Evolutionary conservation across 2,888 invertebrate species (phyloP), one percentile per base, ranked within the genome.

Genomic region (Hartigia nigra): DNA sequence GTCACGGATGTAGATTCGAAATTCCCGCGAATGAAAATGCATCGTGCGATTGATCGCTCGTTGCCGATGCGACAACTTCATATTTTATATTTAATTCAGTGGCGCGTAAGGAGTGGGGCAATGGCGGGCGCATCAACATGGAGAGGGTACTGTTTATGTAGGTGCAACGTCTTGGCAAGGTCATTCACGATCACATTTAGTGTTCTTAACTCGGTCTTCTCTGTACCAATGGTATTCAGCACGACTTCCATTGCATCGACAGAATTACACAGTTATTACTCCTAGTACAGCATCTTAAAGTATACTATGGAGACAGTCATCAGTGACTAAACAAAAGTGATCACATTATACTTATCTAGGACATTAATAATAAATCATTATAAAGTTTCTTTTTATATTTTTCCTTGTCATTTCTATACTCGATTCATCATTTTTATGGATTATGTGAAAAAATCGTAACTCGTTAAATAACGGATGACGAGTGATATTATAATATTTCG

Each of bases 101-200:
- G 31, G 31, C 72, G 23, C 14, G 72, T 72, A 32, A 5, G 72
- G 14, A 55, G 55, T 55, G 55, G 55, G 55, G 55, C 55, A 55
- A 9, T 23, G 55, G 23, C 55, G 55, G 55, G 55, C 23, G 55
- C 23, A 55, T 23, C 55, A 23, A 23, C 23, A 34, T 31, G n/a
- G 14, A 31, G 72, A 34, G 72, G 72, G 32, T 9, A 80, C 83
- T 86, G 86, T 86, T 87, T 86, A 86, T 84, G 85, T 81, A 86
- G 84, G 88, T 87, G 86, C 87, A 88, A 87, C 84, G 88, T 84
- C 87, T 87, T 83, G 77, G 85, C 87, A 87, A 87, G 88, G 87
- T 86, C 86, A 86, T 76, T 72, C 70, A 70, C 70, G 75, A 72
- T 37, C 75, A 23, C 75, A 75, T 75, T 32, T 75, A 75, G 36